A percentile compares a stretch with the other conserved stretches of the same genome.
These are phyloP conservation scores for Microhierax caerulescens DNA, from an alignment of 2,797 vertebrate species.

Conservation along the genomic window DNA sequence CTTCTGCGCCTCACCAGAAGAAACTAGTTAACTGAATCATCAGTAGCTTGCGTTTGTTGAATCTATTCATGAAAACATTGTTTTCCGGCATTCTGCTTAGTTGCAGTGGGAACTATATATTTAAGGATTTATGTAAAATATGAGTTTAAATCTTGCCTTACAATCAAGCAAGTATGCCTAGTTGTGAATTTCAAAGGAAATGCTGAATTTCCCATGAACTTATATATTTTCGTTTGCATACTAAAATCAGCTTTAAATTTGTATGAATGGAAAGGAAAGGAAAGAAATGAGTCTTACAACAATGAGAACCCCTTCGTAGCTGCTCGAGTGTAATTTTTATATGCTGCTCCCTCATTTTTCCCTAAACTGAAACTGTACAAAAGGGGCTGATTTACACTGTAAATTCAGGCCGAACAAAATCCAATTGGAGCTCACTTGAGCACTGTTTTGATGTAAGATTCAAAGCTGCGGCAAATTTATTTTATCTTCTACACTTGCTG, in stretches of 20 bases:
- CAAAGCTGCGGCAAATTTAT: slow-evolving; percentile 90
- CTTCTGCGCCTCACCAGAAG: not conserved
- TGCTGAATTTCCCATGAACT: not conserved
- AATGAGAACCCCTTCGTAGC: not conserved
- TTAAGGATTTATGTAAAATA: not conserved
- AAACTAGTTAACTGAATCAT: not conserved
- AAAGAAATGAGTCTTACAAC: not conserved
- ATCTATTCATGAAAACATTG: not conserved
- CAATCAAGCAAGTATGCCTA: not conserved
- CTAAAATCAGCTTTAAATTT: slow-evolving; percentile 20
- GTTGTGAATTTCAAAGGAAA: slow-evolving; percentile 4
- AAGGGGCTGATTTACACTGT: slow-evolving; percentile 80
- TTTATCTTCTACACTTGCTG: slow-evolving; percentile 88
- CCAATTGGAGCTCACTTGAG: slow-evolving; percentile 78
- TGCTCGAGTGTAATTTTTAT: not conserved
- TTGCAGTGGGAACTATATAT: not conserved
- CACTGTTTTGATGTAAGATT: slow-evolving; percentile 87
- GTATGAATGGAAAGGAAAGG: not conserved
- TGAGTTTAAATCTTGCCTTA: not conserved
- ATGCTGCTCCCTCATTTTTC: not conserved
- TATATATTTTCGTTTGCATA: not conserved
- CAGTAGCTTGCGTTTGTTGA: not conserved
- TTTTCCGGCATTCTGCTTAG: not conserved
- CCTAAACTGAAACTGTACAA: slow-evolving; percentile 42
- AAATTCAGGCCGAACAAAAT: slow-evolving; percentile 77